These are phyloP conservation scores for Paratrypauchen microcephalus DNA, from an alignment of 2,797 vertebrate species.

Conservation along the genomic window DNA sequence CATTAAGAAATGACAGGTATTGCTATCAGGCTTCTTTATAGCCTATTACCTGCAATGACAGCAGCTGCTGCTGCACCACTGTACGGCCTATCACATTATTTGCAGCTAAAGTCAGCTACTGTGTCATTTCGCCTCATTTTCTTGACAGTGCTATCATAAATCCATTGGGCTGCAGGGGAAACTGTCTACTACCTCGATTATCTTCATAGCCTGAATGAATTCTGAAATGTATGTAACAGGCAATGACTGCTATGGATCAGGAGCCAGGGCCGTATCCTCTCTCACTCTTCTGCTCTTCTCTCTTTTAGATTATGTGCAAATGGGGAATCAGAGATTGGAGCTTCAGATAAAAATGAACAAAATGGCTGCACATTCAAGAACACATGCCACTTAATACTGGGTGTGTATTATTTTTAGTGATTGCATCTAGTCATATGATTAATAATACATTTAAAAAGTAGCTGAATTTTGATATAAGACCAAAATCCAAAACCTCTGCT, in stretches of 20 bases:
- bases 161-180: slow-evolving; percentile 99
- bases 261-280: slow-evolving; percentile 86
- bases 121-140: slow-evolving; percentile 99
- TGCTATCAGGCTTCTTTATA: slow-evolving; percentile 99
- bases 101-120: slow-evolving; percentile 99
- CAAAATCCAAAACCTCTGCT: not conserved
- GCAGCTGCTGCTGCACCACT: slow-evolving; percentile 99
- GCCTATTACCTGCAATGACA: slow-evolving; percentile 99
- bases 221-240: slow-evolving; percentile 99
- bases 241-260: slow-evolving; percentile 99
- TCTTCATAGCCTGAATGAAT: slow-evolving; percentile 99
- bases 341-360: slow-evolving; percentile 87
- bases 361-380: slow-evolving; percentile 87
- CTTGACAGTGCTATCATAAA: slow-evolving; percentile 99
- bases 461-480: not conserved
- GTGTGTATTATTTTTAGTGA: too few species aligned
- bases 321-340: slow-evolving; percentile 77
- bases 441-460: too few species aligned
- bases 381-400: slow-evolving; percentile 45
- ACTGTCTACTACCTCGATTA: slow-evolving; percentile 99
- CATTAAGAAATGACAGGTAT: slow-evolving; percentile 99
- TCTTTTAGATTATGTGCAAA: slow-evolving; percentile 66
- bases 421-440: too few species aligned
- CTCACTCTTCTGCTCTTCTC: slow-evolving; percentile 57
- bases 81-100: slow-evolving; percentile 99